phyloP scores from a whole-genome alignment of 2,797 vertebrate genomes.

The Diplodus puntazzo region DNA sequence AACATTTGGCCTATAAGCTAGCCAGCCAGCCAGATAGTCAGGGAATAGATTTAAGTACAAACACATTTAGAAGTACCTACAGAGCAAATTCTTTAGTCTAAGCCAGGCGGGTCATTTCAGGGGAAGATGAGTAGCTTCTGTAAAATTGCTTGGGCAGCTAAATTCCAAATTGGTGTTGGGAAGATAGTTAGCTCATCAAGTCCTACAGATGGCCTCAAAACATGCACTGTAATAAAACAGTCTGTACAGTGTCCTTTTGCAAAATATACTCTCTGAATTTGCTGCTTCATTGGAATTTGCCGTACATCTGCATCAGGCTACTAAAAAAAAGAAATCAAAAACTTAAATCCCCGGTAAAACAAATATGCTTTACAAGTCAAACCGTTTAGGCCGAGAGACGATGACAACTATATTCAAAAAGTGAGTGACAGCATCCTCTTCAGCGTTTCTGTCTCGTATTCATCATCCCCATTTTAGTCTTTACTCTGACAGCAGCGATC shows the following conservation, averaged over 20 bases:
- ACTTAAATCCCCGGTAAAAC: neutral
- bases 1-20: slow-evolving; percentile 58
- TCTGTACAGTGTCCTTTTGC: slow-evolving; percentile 3
- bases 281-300: neutral
- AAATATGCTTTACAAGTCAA: neutral
- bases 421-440: neutral
- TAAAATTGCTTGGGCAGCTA: slow-evolving; percentile 53
- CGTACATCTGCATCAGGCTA: neutral
- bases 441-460: neutral
- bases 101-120: slow-evolving; percentile 44
- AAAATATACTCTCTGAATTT: slow-evolving; percentile 5
- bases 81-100: slow-evolving; percentile 45
- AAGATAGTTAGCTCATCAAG: slow-evolving; percentile 40
- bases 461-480: neutral
- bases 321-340: neutral
- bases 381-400: neutral
- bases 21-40: slow-evolving; percentile 17
- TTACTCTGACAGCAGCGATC: neutral
- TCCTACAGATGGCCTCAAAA: slow-evolving; percentile 27
- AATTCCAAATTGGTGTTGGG: slow-evolving; percentile 49
- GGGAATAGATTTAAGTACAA: slow-evolving; percentile 39
- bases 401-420: slow-evolving; percentile 4
- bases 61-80: slow-evolving; percentile 34
- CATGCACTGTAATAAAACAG: slow-evolving; percentile 3
- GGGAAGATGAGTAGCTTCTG: slow-evolving; percentile 46